Base-by-base conservation (phyloP, 2,888 invertebrate species). In the Elegia similella region DNA sequence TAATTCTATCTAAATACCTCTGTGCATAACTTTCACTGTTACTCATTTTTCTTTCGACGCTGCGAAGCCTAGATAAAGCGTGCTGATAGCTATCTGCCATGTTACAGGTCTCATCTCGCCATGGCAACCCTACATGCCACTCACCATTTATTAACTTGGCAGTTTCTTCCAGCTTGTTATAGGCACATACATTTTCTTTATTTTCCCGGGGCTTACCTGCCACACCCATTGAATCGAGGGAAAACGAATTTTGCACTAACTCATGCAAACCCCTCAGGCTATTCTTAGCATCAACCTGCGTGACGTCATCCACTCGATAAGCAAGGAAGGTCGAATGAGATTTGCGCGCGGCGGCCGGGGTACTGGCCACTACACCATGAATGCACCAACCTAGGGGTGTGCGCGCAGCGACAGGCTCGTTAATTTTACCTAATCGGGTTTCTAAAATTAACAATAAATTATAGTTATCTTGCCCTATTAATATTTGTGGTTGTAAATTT, bases 51-150 rank as follows among this genome's bases (percentile, higher is more conserved):
- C 43, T 54, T 17, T 65, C 59, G 0, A 64, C 50, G 8, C 60
- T 32, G 23, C 44, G 23, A 6, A 68, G 29, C 15, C 66, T 42
- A 6, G 17, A 30, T 0, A 57, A 10, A 0, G 65, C 64, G 6
- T 13, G 30, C 0, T 57, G 29, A 57, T 60, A 62, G 2, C 55
- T 32, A 44, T 69, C 59, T 0, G 62, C 62, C 59, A 70, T 44
- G 6, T 23, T 34, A n/a, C 58, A 57, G 48, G 46, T 55, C 0
- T 17, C 29, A 32, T 65, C 62, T n/a, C 56, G 57, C 68, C 69
- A 70, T 0, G 67, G 68, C 8, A 70, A 42, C 6, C 67, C 63
- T 1, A 69, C 67, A 7, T 62, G 43, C 67, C 68, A 70, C 7
- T 62, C 42, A 1, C 64, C 67, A 48, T 62, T 56, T 0, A 60